Conservation (phyloP, 2,888 invertebrate genomes). For the Chloroclysta siterata region DNA sequence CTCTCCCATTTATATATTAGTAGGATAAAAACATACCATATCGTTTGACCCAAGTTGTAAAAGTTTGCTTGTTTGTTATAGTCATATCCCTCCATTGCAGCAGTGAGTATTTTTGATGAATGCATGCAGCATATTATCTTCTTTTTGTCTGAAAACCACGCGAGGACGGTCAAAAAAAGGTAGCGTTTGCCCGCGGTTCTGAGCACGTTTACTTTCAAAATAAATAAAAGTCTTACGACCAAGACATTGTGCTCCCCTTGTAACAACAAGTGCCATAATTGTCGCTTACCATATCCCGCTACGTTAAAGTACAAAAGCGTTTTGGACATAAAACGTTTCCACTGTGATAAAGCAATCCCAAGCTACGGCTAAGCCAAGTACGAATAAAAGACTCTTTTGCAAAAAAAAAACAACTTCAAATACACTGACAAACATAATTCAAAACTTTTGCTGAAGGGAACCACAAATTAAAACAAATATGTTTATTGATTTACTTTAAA, state of each 20-base stretch:
- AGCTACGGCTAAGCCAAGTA: neutral
- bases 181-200: neutral
- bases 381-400: neutral
- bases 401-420: neutral
- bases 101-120: no score
- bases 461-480: no score
- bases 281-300: conserved; percentile 15
- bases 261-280: conserved; percentile 16
- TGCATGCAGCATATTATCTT: no score
- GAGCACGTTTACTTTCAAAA: neutral
- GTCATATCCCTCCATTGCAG: no score
- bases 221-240: conserved; percentile 7
- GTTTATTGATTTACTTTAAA: no score
- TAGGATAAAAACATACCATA: neutral
- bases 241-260: conserved; percentile 7
- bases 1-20: no score
- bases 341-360: conserved; percentile 12
- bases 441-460: no score
- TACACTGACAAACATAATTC: no score
- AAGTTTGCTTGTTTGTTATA: no score
- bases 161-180: neutral
- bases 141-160: no score
- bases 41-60: no score
- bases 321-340: conserved; percentile 1
- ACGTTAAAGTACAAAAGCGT: conserved; percentile 3